Base-by-base conservation (phyloP, 2,797 vertebrate species). In the Pseudopleuronectes americanus region DNA sequence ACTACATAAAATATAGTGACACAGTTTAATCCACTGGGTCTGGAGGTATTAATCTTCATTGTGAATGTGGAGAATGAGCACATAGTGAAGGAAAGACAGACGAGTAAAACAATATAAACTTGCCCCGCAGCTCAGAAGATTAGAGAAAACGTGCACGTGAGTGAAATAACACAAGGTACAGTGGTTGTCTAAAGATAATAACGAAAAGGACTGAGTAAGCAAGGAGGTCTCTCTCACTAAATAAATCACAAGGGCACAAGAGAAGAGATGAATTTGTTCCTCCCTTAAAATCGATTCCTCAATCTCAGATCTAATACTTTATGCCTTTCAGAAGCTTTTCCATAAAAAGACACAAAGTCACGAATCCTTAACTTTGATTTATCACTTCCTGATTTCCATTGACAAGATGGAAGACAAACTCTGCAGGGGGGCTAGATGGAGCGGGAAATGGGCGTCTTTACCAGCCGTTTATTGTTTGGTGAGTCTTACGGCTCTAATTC, bases 1-100 rank as follows among this genome's bases (percentile, higher is more conserved):
- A 81, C 79, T 79, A 81, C 84, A 87, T 89, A 85, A 90, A 90
- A 90, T 83, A 84, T 74, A 78, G 90, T 65, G 79, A 73, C 84
- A 89, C 76, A 89, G 77, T 93, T 92, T 85, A 93, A 92, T 93
- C 88, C 89, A 82, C 74, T 68, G 77, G 81, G 84, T 84, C 83
- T 68, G 77, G 51, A 59, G 68, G 79, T 80, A 92, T 93, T 91
- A 89, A 93, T 94, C 89, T 90, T 89, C 74, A 85, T 81, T 77
- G 86, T 79, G 86, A 81, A 92, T 92, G 89, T 77, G 48, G 77
- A 80, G 76, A 85, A 86, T 64, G 69, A 86, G 88, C 61, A n/a
- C 69, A 77, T 58, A 31, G 77, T 36, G 60, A 66, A 74, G 67
- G 64, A 76, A 77, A 84, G 81, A 89, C 79, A 84, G 90, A 90